Percentiles rank a stretch among this genome's conserved stretches.
These are phyloP conservation scores for Cuniculus paca DNA, from an alignment of 2,797 vertebrate genomes.

Conservation along the genomic window DNA sequence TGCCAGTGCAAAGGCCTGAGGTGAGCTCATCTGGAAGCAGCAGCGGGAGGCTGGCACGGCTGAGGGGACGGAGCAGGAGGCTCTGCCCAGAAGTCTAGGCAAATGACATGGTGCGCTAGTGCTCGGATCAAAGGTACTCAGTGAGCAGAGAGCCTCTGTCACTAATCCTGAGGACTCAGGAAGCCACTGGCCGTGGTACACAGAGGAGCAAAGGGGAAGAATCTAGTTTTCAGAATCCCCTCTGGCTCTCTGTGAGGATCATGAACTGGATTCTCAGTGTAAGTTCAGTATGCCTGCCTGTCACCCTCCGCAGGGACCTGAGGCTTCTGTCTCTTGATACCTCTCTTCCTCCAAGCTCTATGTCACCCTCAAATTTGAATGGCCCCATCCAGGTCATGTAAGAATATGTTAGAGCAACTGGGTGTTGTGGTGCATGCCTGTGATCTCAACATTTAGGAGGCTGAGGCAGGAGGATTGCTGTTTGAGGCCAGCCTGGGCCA, in stretches of 20 bases:
- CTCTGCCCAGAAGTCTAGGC: background rate
- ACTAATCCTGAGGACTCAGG: background rate
- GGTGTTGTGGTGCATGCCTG: background rate
- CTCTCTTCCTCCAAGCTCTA: background rate
- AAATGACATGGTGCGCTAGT: fast-evolving
- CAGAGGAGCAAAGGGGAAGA: background rate
- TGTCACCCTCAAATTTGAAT: background rate
- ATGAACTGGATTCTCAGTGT: background rate
- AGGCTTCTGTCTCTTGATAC: background rate
- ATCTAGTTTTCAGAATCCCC: background rate
- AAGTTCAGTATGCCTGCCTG: background rate
- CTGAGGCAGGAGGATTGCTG: background rate
- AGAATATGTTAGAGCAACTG: background rate
- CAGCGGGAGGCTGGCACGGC: background rate
- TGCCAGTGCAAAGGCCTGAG: background rate
- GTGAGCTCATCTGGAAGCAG: background rate
- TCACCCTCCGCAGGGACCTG: background rate
- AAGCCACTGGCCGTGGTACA: background rate
- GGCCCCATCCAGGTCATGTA: background rate
- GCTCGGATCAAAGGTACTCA: background rate
- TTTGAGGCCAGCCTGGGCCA: background rate
- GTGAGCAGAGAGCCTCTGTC: fast-evolving
- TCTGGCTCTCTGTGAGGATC: background rate
- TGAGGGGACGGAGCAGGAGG: fast-evolving
- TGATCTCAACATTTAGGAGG: background rate